Percentiles rank a stretch among this genome's conserved stretches.
phyloP scores from a whole-genome alignment of 2,113 vertebrate species.

The Phalacrocorax carbo region DNA sequence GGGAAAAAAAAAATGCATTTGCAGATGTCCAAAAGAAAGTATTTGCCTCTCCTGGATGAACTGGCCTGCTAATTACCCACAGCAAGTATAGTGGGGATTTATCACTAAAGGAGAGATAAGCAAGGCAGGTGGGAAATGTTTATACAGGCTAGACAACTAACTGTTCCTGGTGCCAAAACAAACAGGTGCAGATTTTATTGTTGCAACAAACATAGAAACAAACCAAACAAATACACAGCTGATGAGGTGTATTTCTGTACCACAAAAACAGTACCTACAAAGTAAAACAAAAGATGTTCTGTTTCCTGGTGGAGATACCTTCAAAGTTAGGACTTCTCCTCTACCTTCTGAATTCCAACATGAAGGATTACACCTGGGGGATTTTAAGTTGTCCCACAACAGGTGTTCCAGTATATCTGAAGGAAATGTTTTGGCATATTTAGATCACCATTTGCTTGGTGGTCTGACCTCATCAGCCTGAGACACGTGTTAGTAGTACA shows the following conservation, averaged over 20 bases:
- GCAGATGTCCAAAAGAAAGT: conserved; percentile 12
- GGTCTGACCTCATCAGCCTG: not conserved
- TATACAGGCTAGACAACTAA: conserved; percentile 37
- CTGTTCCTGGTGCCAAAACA: conserved; percentile 67
- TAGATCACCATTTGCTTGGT: not conserved
- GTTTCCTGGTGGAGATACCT: not conserved
- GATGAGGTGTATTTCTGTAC: not conserved
- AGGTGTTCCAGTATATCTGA: not conserved
- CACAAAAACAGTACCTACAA: conserved; percentile 19
- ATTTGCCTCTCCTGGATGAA: conserved; percentile 26
- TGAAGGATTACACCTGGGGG: not conserved
- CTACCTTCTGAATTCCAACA: not conserved
- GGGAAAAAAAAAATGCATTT: not conserved
- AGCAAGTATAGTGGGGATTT: not conserved
- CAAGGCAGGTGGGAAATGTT: conserved; percentile 68
- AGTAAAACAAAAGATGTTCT: conserved; percentile 21
- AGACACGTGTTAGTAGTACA: not conserved
- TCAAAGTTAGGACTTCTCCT: not conserved
- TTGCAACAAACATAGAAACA: conserved; percentile 55
- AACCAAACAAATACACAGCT: conserved; percentile 53
- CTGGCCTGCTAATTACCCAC: conserved; percentile 44
- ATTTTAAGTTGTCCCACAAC: not conserved
- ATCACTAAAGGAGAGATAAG: conserved; percentile 35
- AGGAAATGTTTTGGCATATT: not conserved
- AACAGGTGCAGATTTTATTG: conserved; percentile 75